A percentile compares a stretch with the other conserved stretches of the same genome.
phyloP scores from a whole-genome alignment of 2,797 vertebrate genomes.

The Urosaurus nigricauda region DNA sequence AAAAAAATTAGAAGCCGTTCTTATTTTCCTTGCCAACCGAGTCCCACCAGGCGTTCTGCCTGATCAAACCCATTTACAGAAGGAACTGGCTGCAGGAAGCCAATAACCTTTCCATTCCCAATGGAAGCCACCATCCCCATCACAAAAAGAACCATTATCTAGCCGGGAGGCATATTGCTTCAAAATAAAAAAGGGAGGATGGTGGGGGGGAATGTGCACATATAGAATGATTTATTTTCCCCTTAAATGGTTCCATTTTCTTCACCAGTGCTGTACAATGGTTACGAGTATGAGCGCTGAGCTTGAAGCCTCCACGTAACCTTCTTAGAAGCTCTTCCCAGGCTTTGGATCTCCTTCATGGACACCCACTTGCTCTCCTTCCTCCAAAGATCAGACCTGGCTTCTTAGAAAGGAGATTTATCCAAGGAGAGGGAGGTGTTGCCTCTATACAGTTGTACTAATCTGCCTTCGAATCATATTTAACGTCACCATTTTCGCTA shows the following conservation, averaged over 20 bases:
- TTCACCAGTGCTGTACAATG: too few species aligned
- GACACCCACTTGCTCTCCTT: not conserved
- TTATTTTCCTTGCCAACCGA: conserved; percentile 39
- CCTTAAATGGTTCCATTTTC: not conserved
- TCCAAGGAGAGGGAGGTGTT: too few species aligned
- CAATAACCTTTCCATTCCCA: conserved; percentile 42
- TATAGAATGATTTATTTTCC: not conserved
- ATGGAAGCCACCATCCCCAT: conserved; percentile 2
- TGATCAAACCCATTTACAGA: conserved; percentile 20
- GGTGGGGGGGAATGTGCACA: not conserved
- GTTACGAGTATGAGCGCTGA: not conserved
- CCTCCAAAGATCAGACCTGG: not conserved
- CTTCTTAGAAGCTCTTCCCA: not conserved
- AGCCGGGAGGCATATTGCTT: not conserved
- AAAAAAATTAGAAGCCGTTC: conserved; percentile 67
- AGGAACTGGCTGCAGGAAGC: conserved; percentile 3
- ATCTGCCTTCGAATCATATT: too few species aligned
- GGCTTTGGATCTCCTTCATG: not conserved
- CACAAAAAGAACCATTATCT: conserved; percentile 27
- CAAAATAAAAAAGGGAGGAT: not conserved
- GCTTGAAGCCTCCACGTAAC: not conserved
- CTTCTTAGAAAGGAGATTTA: too few species aligned
- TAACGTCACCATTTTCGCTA: too few species aligned
- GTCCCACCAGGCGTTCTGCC: conserved; percentile 27
- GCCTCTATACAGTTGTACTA: too few species aligned